phyloP scores from a whole-genome alignment of 2,888 invertebrate species.

The Cerastis rubricosa region DNA sequence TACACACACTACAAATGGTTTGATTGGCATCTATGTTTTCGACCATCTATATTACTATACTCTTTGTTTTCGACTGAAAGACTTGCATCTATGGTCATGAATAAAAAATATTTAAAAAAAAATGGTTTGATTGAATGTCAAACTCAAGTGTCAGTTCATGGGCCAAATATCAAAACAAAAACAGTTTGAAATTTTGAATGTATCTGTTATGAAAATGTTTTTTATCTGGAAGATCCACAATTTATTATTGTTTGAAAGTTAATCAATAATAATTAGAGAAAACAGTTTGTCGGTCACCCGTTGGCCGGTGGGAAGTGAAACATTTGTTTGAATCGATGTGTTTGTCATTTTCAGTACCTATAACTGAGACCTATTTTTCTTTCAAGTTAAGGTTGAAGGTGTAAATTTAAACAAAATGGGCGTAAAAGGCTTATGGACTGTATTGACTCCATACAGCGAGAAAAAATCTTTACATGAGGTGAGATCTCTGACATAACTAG shows the following conservation, averaged over 20 bases:
- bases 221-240: neutral
- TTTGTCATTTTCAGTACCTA: neutral
- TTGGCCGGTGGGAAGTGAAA: neutral
- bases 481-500: conserved; percentile 41
- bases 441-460: conserved; percentile 94
- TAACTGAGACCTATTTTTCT: neutral
- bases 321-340: neutral
- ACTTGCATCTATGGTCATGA: no score
- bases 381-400: neutral
- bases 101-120: no score
- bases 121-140: no score
- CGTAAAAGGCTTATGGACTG: conserved; percentile 96
- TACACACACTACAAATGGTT: no score
- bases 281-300: neutral
- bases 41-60: no score
- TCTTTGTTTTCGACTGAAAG: no score
- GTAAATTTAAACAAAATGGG: conserved; percentile 92
- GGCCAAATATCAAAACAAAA: conserved; percentile 15
- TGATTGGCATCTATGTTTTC: no score
- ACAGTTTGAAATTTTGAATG: neutral
- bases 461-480: conserved; percentile 94
- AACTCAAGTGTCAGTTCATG: neutral
- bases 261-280: neutral
- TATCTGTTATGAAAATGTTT: conserved; percentile 12
- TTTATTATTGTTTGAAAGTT: neutral